A percentile compares a stretch with the other conserved stretches of the same genome.
Conservation (phyloP, 2,888 invertebrate genomes). For the Pyralis farinalis region DNA sequence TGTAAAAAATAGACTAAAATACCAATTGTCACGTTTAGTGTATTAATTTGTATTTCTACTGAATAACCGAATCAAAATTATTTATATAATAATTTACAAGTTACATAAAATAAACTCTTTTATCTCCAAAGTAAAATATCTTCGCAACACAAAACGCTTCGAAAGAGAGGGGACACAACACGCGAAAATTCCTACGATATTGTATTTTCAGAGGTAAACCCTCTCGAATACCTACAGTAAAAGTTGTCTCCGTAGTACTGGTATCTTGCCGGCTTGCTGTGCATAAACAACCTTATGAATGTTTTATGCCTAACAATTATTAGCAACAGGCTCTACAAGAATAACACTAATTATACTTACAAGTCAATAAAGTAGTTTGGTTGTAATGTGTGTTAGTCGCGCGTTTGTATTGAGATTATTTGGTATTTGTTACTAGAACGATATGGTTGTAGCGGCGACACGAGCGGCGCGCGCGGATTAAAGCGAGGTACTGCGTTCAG, state of each 20-base stretch:
- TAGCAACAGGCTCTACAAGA: background rate
- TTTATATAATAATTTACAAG: too few relatives aligned
- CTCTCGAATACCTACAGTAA: background rate
- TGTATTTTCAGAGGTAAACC: background rate
- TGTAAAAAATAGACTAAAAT: too few relatives aligned
- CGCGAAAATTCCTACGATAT: background rate
- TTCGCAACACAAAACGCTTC: background rate
- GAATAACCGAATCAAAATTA: too few relatives aligned
- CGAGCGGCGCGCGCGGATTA: constrained; percentile 7
- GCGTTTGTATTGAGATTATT: background rate
- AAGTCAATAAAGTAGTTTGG: constrained; percentile 4
- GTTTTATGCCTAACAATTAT: constrained; percentile 3
- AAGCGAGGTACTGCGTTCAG: constrained; percentile 6
- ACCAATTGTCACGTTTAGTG: too few relatives aligned
- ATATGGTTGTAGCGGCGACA: constrained; percentile 1
- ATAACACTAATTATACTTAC: constrained; percentile 1
- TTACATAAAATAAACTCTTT: too few relatives aligned
- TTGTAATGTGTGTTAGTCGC: constrained; percentile 4
- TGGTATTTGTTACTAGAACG: constrained; percentile 2
- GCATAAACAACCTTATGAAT: constrained; percentile 5
- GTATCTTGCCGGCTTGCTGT: constrained; percentile 2
- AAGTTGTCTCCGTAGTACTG: background rate
- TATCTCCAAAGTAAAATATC: too few relatives aligned
- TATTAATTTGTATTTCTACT: too few relatives aligned
- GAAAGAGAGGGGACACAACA: too few relatives aligned